Conservation (phyloP, 1,140 invertebrate genomes). For the Drosophila malerkotliana region DNA sequence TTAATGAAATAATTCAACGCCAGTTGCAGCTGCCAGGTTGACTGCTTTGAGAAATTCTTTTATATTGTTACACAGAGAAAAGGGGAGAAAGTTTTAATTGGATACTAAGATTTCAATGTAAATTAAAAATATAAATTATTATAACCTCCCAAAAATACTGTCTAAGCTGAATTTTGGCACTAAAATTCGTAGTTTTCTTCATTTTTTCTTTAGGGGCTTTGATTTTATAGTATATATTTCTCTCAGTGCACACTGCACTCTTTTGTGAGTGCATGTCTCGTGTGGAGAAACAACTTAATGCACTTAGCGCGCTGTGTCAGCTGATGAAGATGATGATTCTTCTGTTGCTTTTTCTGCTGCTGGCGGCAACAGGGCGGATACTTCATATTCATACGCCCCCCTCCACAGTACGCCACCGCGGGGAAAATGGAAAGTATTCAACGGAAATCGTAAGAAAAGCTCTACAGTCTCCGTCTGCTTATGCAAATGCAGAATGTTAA, state of each 20-base stretch:
- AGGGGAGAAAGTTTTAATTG: not conserved
- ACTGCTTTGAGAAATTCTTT: constrained; percentile 16
- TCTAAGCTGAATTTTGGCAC: too few relatives aligned
- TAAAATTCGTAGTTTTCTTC: too few relatives aligned
- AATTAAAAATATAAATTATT: too few relatives aligned
- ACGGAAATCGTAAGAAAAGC: constrained; percentile 23
- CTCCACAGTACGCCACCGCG: constrained; percentile 12
- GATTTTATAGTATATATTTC: not conserved
- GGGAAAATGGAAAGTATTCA: constrained; percentile 23
- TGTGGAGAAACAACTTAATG: constrained; percentile 80
- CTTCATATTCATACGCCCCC: constrained; percentile 61
- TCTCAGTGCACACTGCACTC: constrained; percentile 13
- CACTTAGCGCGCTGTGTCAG: constrained; percentile 74
- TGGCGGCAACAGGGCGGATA: constrained; percentile 48
- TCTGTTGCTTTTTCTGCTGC: constrained; percentile 3
- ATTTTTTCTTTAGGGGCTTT: too few relatives aligned
- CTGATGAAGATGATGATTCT: constrained; percentile 24
- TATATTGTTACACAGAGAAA: not conserved
- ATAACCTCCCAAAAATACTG: too few relatives aligned
- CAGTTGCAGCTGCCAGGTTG: constrained; percentile 69
- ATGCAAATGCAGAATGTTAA: constrained; percentile 69
- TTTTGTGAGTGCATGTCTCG: constrained; percentile 48
- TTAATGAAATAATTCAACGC: constrained; percentile 80
- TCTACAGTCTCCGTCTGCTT: constrained; percentile 27
- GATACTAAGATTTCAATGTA: too few relatives aligned